Conservation (phyloP, 2,797 vertebrate genomes). For the Pampus argenteus region DNA sequence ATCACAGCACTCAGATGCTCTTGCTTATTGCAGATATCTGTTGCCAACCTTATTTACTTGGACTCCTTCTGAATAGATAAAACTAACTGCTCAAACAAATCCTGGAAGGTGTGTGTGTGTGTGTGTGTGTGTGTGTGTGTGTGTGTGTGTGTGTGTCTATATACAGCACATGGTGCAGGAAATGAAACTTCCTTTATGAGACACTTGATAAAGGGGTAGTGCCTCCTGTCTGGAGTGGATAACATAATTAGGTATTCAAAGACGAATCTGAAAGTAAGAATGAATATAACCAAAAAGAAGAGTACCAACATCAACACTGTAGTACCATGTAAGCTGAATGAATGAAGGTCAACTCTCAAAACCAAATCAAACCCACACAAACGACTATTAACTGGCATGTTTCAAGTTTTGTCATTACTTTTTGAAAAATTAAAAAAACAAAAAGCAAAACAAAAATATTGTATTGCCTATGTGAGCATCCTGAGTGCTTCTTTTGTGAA, state of each 20-base stretch:
- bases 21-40: slow-evolving; percentile 15
- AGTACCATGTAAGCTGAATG: neutral
- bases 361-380: neutral
- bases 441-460: neutral
- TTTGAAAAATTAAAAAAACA: neutral
- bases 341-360: neutral
- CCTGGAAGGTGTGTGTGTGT: slow-evolving; percentile 9
- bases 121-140: slow-evolving; percentile 14
- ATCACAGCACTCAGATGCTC: slow-evolving; percentile 2
- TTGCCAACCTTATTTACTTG: slow-evolving; percentile 49
- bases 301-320: neutral
- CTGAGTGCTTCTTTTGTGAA: slow-evolving; percentile 12
- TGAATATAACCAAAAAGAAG: slow-evolving; percentile 5
- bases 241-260: slow-evolving; percentile 58
- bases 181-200: slow-evolving; percentile 69
- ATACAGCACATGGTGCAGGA: slow-evolving; percentile 45
- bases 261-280: slow-evolving; percentile 6
- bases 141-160: too few species aligned
- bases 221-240: slow-evolving; percentile 54
- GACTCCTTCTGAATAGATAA: slow-evolving; percentile 49
- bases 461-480: neutral
- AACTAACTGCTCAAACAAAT: slow-evolving; percentile 39
- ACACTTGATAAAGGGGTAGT: slow-evolving; percentile 40
- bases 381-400: neutral
- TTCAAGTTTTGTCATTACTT: neutral